These are phyloP conservation scores for Prunella fulvescens DNA, from an alignment of 2,113 vertebrate genomes.

Conservation along the genomic window DNA sequence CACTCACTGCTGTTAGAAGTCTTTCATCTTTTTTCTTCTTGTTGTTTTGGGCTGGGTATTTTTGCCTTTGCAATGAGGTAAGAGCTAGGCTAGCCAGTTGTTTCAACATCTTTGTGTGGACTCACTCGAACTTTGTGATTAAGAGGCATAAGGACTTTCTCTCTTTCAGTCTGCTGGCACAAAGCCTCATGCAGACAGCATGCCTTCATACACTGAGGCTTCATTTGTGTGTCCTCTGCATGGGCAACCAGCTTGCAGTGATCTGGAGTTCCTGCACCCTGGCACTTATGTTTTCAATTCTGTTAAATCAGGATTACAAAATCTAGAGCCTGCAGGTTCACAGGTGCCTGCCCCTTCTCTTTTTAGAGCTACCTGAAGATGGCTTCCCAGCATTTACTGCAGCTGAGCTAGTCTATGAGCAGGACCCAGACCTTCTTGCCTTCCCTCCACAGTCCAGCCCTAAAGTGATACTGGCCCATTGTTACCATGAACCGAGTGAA, in stretches of 20 bases:
- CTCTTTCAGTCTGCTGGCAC: background rate
- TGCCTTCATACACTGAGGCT: background rate
- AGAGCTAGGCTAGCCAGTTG: background rate
- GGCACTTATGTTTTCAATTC: background rate
- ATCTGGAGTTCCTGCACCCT: background rate
- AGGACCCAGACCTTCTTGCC: background rate
- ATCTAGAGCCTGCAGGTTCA: background rate
- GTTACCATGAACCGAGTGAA: background rate
- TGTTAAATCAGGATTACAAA: background rate
- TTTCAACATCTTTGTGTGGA: background rate
- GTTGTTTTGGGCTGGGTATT: background rate
- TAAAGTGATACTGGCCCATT: background rate
- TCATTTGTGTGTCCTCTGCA: background rate
- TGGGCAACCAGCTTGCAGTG: background rate
- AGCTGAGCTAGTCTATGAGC: background rate
- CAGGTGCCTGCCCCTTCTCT: background rate
- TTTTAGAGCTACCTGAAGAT: background rate
- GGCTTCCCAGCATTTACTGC: background rate
- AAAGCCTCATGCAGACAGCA: background rate
- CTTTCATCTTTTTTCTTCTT: background rate
- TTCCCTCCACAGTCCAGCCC: background rate
- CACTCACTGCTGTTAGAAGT: background rate
- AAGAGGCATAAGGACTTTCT: background rate
- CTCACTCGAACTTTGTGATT: background rate
- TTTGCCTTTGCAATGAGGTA: background rate